phyloP scores from a whole-genome alignment of 2,888 invertebrate genomes.

The Mythimna impura region DNA sequence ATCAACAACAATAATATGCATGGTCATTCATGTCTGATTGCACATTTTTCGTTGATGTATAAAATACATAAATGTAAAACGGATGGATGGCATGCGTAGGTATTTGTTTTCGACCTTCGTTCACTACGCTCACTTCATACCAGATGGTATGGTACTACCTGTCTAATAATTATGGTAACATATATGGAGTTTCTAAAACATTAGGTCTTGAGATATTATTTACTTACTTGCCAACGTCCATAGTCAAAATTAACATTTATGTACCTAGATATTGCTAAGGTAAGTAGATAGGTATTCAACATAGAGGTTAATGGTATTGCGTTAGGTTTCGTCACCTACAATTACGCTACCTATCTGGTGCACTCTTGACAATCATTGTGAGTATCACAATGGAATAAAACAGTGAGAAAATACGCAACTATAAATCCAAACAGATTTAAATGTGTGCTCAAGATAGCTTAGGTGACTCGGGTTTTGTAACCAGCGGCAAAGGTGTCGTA shows the following conservation, averaged over 20 bases:
- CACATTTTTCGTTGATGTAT: constrained; percentile 37
- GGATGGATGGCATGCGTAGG: constrained; percentile 32
- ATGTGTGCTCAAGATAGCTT: constrained; percentile 13
- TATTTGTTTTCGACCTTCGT: constrained; percentile 56
- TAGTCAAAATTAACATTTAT: constrained; percentile 5
- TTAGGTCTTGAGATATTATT: background rate
- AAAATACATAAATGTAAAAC: constrained; percentile 33
- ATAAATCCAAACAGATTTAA: constrained; percentile 36
- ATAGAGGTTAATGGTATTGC: constrained; percentile 32
- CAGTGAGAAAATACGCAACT: constrained; percentile 58
- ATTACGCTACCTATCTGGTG: constrained; percentile 60
- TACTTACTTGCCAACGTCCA: background rate
- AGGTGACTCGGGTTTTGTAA: constrained; percentile 21
- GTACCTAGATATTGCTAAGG: background rate
- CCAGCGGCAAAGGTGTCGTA: background rate
- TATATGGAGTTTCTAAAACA: constrained; percentile 22
- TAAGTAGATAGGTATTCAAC: background rate
- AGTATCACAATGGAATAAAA: constrained; percentile 58
- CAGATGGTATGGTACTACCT: background rate
- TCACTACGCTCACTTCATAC: constrained; percentile 43
- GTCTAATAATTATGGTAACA: constrained; percentile 9
- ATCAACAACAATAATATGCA: constrained; percentile 50
- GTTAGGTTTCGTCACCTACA: constrained; percentile 45
- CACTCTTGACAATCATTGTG: constrained; percentile 61
- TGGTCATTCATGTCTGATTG: constrained; percentile 53